These are phyloP conservation scores for Caenorhabditis drosophilae DNA, from an alignment of 2,888 invertebrate species.

Conservation along the genomic window DNA sequence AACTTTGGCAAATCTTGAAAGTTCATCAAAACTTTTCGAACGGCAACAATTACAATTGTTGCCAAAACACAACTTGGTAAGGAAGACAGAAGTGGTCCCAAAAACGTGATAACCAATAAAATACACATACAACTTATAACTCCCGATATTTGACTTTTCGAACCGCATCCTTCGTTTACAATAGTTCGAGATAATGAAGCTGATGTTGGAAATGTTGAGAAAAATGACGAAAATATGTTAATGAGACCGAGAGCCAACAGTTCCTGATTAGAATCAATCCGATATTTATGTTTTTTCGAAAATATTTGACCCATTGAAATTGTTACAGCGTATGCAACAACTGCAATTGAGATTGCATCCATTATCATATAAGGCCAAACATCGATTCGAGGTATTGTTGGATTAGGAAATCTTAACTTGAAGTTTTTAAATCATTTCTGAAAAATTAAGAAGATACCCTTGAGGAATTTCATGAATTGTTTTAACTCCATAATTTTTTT, in stretches of 20 bases:
- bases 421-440: too few relatives aligned
- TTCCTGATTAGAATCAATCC: slow-evolving; percentile 71
- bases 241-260: slow-evolving; percentile 70
- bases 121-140: slow-evolving; percentile 80
- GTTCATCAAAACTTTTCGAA: slow-evolving; percentile 74
- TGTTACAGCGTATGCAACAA: slow-evolving; percentile 72
- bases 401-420: slow-evolving; percentile 62
- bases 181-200: slow-evolving; percentile 51
- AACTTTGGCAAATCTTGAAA: slow-evolving; percentile 77
- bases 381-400: slow-evolving; percentile 60
- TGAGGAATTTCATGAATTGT: slow-evolving; percentile 70
- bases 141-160: slow-evolving; percentile 74
- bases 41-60: slow-evolving; percentile 70
- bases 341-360: slow-evolving; percentile 70
- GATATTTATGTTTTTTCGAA: slow-evolving; percentile 72
- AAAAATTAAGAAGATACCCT: slow-evolving; percentile 60
- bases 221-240: slow-evolving; percentile 76
- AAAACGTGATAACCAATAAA: slow-evolving; percentile 81
- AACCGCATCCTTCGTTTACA: slow-evolving; percentile 51
- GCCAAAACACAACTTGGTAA: slow-evolving; percentile 76
- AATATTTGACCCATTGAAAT: slow-evolving; percentile 72
- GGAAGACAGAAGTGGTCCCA: slow-evolving; percentile 85
- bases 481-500: slow-evolving; percentile 67
- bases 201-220: slow-evolving; percentile 58
- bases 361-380: slow-evolving; percentile 72